Base-by-base conservation (phyloP, 2,797 vertebrate genomes). In the Typhlichthys subterraneus region DNA sequence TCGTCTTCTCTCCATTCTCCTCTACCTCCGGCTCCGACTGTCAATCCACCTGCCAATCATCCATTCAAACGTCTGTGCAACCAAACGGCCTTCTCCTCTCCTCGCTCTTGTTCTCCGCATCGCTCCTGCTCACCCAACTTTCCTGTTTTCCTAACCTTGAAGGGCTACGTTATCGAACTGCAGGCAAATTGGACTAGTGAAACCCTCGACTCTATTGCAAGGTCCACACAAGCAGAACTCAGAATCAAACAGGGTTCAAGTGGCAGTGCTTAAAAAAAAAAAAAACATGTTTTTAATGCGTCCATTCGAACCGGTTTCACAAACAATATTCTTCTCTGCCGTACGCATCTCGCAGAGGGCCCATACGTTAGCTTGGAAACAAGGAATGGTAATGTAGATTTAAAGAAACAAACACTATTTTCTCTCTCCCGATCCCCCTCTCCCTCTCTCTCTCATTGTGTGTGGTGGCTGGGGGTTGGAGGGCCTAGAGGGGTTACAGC, bases 401-500 rank as follows among this genome's bases (percentile, higher is more conserved):
- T 2, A 10, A 15, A 15, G 49, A 15, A 33, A 33, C 33, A 7
- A 5, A 33, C 7, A 33, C 4, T 4, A 17, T 45, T 65, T 61
- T 23, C 19, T 23, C 19, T 23, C 19, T 3, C 19, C 0, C 19
- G 0, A 2, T 23, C 19, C 1, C 19, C 3, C 19, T 23, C 19
- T 23, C 19, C 0, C 19, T 23, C 19, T 23, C 19, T 23, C 19
- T 23, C 13, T n/a, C 31, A 7, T 12, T 42, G 49, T 3, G 13
- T 7, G 14, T 4, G 2, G 49, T 7, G 59, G 61, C 77, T 74
- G 60, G 52, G 76, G 74, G 67, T 67, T 76, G 79, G 76, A 67
- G 83, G 87, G 82, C 88, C 86, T 87, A 87, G 88, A 85, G 88
- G 79, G 88, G 88, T 90, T 83, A 89, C 87, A 88, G 89, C 91